Conservation (phyloP, 2,888 invertebrate genomes). For the Temnothorax unifasciatus region DNA sequence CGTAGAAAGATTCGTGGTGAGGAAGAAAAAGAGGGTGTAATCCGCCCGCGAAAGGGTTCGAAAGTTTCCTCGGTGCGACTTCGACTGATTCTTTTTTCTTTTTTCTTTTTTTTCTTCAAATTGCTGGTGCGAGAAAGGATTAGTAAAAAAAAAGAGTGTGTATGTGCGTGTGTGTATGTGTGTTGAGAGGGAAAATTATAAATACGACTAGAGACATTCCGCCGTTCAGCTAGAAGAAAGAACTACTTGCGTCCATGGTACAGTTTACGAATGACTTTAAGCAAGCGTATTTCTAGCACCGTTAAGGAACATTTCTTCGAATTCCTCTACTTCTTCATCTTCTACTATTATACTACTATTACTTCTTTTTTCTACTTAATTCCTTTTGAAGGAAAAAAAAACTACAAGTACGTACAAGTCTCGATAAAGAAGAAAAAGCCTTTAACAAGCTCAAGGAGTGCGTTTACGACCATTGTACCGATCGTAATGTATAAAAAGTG, state of each 20-base stretch:
- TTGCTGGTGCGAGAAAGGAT: constrained; percentile 35
- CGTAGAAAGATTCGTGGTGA: constrained; percentile 36
- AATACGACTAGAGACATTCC: constrained; percentile 64
- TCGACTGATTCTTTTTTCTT: constrained; percentile 51
- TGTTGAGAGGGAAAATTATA: constrained; percentile 38
- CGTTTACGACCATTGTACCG: constrained; percentile 78
- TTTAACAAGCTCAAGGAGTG: constrained; percentile 84
- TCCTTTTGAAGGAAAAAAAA: constrained; percentile 65
- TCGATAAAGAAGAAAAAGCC: constrained; percentile 73
- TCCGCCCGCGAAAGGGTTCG: constrained; percentile 8
- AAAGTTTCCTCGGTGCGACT: constrained; percentile 54
- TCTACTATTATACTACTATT: constrained; percentile 54
- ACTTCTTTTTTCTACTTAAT: constrained; percentile 60
- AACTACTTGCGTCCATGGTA: constrained; percentile 83
- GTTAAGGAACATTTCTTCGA: constrained; percentile 68
- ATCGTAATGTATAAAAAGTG: constrained; percentile 76
- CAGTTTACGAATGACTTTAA: constrained; percentile 72
- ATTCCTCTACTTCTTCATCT: constrained; percentile 66
- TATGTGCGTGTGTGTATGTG: constrained; percentile 16
- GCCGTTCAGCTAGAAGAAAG: constrained; percentile 77
- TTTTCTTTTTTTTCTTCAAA: constrained; percentile 30
- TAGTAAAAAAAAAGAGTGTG: background rate
- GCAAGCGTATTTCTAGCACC: constrained; percentile 69
- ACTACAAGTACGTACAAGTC: constrained; percentile 64
- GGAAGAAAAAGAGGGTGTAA: background rate